These are phyloP conservation scores for Myiozetetes cayanensis DNA, from an alignment of 2,113 vertebrate genomes.

Conservation along the genomic window DNA sequence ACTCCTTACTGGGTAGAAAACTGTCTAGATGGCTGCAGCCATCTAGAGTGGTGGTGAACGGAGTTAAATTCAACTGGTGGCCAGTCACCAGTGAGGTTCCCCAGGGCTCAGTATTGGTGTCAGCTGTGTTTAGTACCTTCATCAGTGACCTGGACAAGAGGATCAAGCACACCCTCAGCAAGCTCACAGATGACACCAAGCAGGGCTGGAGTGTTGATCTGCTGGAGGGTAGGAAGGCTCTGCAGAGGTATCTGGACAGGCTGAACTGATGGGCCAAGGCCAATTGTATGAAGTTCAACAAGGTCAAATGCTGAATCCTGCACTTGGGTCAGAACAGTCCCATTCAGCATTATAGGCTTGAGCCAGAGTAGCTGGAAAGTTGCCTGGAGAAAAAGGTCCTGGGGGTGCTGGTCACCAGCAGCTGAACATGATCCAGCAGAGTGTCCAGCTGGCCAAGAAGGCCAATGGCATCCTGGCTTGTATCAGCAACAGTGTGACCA, in stretches of 20 bases:
- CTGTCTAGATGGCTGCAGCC: neutral
- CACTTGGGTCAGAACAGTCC: neutral
- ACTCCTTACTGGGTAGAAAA: neutral
- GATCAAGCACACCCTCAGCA: neutral
- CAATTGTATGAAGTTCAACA: neutral
- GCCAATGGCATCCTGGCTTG: neutral
- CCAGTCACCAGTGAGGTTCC: neutral
- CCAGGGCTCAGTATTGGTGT: neutral
- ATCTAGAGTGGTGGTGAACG: neutral
- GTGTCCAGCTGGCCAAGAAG: neutral
- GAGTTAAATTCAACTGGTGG: neutral
- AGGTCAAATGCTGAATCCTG: neutral
- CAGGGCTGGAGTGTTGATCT: neutral
- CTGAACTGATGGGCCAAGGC: neutral
- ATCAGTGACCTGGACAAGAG: neutral
- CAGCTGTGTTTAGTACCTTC: neutral
- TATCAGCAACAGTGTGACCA: neutral
- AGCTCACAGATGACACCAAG: neutral
- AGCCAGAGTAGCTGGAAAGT: neutral
- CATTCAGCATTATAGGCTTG: rapidly evolving
- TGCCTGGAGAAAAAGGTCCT: neutral
- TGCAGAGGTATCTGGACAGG: neutral
- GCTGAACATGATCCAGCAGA: neutral
- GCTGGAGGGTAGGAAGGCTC: neutral
- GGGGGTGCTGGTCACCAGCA: neutral